phyloP scores from a whole-genome alignment of 1,140 invertebrate species.

The Hylaeus volcanicus region DNA sequence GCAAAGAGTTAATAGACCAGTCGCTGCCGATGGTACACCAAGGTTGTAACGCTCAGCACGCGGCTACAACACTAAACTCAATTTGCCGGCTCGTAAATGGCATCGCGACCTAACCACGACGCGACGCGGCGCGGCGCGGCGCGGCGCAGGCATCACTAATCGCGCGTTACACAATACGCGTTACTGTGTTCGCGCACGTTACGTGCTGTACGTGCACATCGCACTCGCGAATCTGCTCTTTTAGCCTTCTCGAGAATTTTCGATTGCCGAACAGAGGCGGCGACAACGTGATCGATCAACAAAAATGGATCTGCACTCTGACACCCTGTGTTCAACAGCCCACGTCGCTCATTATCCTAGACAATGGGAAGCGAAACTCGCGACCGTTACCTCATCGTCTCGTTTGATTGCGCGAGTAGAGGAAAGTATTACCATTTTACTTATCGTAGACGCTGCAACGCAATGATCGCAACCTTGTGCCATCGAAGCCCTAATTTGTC shows the following conservation, averaged over 20 bases:
- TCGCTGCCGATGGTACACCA: conserved; percentile 25
- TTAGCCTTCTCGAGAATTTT: not conserved
- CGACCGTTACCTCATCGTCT: conserved; percentile 35
- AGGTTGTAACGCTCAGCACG: conserved; percentile 56
- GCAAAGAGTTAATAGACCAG: conserved; percentile 36
- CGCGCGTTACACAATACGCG: conserved; percentile 54
- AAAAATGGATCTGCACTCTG: conserved; percentile 33
- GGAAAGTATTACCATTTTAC: no score
- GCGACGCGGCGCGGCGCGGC: no score
- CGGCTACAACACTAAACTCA: conserved; percentile 51
- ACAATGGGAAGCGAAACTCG: conserved; percentile 32
- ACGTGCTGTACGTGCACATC: not conserved
- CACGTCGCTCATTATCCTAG: conserved; percentile 27
- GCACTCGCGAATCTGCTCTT: not conserved
- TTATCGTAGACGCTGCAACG: no score
- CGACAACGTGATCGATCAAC: not conserved
- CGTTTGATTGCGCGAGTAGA: no score
- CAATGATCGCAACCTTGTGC: no score
- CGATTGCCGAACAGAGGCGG: not conserved
- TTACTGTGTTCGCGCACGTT: conserved; percentile 24
- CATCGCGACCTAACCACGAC: conserved; percentile 48
- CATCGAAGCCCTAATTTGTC: not conserved
- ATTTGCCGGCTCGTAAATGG: conserved; percentile 56
- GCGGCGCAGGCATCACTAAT: conserved; percentile 27
- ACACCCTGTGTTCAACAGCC: conserved; percentile 29